These are phyloP conservation scores for Machimus rusticus DNA, from an alignment of 2,888 invertebrate species.

Conservation along the genomic window DNA sequence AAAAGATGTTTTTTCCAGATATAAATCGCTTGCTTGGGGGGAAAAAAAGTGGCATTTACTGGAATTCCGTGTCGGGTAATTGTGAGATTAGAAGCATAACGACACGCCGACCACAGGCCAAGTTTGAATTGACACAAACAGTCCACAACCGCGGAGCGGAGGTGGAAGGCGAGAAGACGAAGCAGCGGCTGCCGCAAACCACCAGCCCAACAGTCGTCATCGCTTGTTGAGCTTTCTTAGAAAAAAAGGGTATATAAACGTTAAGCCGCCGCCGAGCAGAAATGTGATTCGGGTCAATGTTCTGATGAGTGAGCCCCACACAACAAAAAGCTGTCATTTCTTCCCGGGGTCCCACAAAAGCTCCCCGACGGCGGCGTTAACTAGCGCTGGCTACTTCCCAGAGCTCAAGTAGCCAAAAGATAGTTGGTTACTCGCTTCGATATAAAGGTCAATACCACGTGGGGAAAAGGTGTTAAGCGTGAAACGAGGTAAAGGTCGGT, in stretches of 20 bases:
- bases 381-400: not conserved
- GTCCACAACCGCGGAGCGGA: not conserved
- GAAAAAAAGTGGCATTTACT: not conserved
- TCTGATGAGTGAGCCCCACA: constrained; percentile 4
- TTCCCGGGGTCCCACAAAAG: not conserved
- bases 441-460: constrained; percentile 30
- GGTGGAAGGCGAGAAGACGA: not conserved
- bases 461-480: constrained; percentile 31
- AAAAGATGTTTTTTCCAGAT: not conserved
- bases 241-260: not conserved
- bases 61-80: constrained; percentile 9
- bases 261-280: not conserved
- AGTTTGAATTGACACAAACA: not conserved
- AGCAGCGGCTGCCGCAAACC: not conserved
- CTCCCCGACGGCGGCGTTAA: not conserved
- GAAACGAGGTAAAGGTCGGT: constrained; percentile 40
- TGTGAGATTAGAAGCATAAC: constrained; percentile 8
- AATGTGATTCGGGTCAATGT: constrained; percentile 19
- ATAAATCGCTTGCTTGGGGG: not conserved
- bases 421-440: not conserved
- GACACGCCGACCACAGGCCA: not conserved
- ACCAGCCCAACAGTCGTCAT: not conserved
- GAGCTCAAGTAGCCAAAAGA: not conserved
- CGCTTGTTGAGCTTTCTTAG: not conserved
- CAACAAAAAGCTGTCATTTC: constrained; percentile 4